These are phyloP conservation scores for Drosophila planitibia DNA, from an alignment of 2,888 invertebrate species.

Conservation along the genomic window DNA sequence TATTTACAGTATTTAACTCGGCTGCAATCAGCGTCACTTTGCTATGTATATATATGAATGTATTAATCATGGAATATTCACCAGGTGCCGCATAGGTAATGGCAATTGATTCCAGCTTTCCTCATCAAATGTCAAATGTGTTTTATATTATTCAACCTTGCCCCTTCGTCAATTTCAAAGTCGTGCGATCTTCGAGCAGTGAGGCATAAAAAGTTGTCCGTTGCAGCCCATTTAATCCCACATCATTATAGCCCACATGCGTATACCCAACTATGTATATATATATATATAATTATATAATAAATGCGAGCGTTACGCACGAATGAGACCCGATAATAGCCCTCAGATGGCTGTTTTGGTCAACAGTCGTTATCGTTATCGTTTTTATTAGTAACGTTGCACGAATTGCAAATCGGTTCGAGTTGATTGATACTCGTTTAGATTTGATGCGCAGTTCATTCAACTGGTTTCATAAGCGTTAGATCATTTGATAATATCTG, in stretches of 20 bases:
- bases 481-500: conserved; percentile 18
- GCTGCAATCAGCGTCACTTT: conserved; percentile 1
- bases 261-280: conserved; percentile 10
- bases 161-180: conserved; percentile 9
- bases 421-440: conserved; percentile 20
- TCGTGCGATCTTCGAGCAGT: conserved; percentile 29
- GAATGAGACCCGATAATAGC: conserved; percentile 46
- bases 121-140: conserved; percentile 24
- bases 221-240: background rate
- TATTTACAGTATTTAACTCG: background rate
- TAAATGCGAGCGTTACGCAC: conserved; percentile 51
- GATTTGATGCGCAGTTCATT: conserved; percentile 42
- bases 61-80: conserved; percentile 44
- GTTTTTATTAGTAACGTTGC: conserved; percentile 19
- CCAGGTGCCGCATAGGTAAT: conserved; percentile 56
- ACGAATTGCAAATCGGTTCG: conserved; percentile 34
- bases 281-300: conserved; percentile 12
- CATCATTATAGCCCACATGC: background rate
- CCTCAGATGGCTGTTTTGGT: conserved; percentile 44
- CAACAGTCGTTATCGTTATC: conserved; percentile 43
- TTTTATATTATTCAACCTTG: conserved; percentile 9
- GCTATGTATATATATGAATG: background rate
- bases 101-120: conserved; percentile 33
- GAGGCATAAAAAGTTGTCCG: conserved; percentile 13
- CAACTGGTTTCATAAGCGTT: conserved; percentile 36